These are phyloP conservation scores for Crocidura indochinensis DNA, from an alignment of 2,797 vertebrate genomes.

Conservation along the genomic window DNA sequence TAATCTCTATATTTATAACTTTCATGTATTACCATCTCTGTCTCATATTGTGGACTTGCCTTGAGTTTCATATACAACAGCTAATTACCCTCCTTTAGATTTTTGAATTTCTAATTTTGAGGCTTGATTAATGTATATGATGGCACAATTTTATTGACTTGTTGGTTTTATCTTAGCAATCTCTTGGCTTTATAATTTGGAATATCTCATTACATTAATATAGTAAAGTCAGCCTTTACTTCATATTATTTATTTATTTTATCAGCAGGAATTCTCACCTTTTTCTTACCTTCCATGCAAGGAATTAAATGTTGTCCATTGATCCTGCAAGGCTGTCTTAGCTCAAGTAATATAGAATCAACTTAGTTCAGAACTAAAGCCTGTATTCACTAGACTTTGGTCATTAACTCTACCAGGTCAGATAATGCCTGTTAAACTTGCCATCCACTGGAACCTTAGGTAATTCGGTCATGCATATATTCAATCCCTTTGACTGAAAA, in stretches of 20 bases:
- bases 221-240: not conserved
- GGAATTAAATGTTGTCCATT: not conserved
- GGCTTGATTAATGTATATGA: not conserved
- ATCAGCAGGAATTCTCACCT: not conserved
- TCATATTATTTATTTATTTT: too few relatives aligned
- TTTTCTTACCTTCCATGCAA: not conserved
- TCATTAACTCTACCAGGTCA: not conserved
- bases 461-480: not conserved
- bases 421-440: not conserved
- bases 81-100: not conserved
- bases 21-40: not conserved
- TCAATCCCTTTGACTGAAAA: not conserved
- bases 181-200: slow-evolving; percentile 27
- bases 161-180: not conserved
- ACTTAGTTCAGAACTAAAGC: slow-evolving; percentile 22
- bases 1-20: not conserved
- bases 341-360: slow-evolving; percentile 7
- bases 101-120: not conserved
- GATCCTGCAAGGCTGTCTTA: not conserved
- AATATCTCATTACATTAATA: not conserved
- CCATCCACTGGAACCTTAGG: not conserved
- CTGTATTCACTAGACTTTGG: not conserved
- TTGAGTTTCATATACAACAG: slow-evolving; percentile 11
- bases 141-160: slow-evolving; percentile 7
- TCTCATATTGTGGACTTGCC: slow-evolving; percentile 16